Evolutionary conservation across 2,113 vertebrate genomes (phyloP), one percentile per base, ranked within the genome.

Genomic region (Octodon degus): DNA sequence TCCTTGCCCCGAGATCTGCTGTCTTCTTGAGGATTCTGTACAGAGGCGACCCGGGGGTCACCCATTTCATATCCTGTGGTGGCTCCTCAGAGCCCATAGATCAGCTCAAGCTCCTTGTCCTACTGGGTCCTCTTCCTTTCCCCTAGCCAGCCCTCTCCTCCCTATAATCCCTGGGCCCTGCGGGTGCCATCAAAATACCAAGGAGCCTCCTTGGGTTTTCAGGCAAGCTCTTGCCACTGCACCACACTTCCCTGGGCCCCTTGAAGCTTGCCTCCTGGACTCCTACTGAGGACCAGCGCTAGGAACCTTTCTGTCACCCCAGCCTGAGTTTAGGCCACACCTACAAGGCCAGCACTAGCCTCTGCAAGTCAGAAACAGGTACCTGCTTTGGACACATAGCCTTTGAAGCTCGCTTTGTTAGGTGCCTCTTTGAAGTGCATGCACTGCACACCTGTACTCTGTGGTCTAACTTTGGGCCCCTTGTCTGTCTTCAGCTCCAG

Each of bases 321-420:
- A 85, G 24, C 81, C 79, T 77, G 62, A 81, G 53, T 92, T 92
- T 83, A 86, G 91, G n/a, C 72, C 62, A 8, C 14, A 70, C 60
- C 50, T 81, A 83, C 27, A 55, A 24, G 50, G 58, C 62, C 80
- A 93, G 55, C 16, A 53, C 14, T 60, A 89, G 34, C 65, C 68
- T 94, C 91, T 93, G 58, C 68, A 60, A 86, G 92, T 79, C 7
- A 87, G 60, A 47, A 89, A 92, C 86, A 82, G 25, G 5, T 32
- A n/a, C 19, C 40, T 20, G 2, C 30, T 80, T 89, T 55, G n/a
- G 92, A 27, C 58, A 34, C 1, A 24, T 9, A 32, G 25, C 30
- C 76, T 80, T 34, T 80, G 77, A 34, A 80, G 50, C 50, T 53
- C 14, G 4, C 77, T 80, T 80, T 34, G 50, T 32, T 50, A 55